Base-by-base conservation (phyloP, 2,888 invertebrate species). In the Lasius platythorax region DNA sequence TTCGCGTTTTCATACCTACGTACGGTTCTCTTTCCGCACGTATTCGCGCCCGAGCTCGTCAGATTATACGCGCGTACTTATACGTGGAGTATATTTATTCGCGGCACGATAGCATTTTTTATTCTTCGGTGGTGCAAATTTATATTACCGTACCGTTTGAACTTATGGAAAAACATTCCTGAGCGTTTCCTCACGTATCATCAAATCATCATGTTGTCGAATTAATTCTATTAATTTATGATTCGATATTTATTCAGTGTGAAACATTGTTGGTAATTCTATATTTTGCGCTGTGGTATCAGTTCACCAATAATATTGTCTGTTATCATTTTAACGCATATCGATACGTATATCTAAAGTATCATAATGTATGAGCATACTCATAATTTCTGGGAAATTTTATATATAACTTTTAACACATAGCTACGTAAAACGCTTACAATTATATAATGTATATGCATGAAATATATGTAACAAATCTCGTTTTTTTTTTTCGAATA, bases 1-100 rank as follows among this genome's bases (percentile, higher is more conserved):
- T 90, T 85, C 84, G 79, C 88, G 66, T 91, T 88, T 88, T 66
- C 79, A 40, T 82, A 50, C 30, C 70, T 74, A 50, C 68, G 40
- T 68, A 74, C 53, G 37, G 28, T 28, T 76, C 50, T 82, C 50
- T 50, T 18, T 73, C 37, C 46, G 15, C 76, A 23, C 56, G 70
- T 40, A 15, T 58, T 53, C 56, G 11, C 40, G n/a, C 76, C 3
- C 56, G 56, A 75, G 15, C 46, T 33, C 46, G 74, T 78, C 76
- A 76, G 67, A 76, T 67, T 76, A 76, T 67, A 67, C 37, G 28
- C 50, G 33, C 12, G 53, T 50, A 37, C 37, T 74, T 73, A 50
- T 50, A 43, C 56, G 75, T 30, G 37, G 18, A 40, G 56, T 56
- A 23, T n/a, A 12, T 40, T 76, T 30, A 6, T 53, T 76, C 28